These are phyloP conservation scores for Morphnarchus princeps DNA, from an alignment of 2,113 vertebrate species.

Conservation along the genomic window DNA sequence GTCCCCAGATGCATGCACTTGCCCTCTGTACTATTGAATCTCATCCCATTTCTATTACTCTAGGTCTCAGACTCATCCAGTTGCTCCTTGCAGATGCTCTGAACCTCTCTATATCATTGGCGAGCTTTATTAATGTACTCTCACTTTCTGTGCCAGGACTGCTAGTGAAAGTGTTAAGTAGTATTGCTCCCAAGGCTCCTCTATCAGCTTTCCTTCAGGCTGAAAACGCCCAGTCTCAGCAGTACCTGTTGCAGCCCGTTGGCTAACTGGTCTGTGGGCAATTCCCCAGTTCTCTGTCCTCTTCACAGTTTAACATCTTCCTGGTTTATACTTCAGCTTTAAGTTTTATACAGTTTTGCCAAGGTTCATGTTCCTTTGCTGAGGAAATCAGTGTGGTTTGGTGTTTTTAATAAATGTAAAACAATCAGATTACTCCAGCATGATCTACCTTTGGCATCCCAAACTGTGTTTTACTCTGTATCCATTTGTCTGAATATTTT, in stretches of 20 bases:
- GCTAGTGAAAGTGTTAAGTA: neutral
- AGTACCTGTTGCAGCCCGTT: neutral
- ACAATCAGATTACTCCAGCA: neutral
- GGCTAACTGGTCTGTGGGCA: neutral
- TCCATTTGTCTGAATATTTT: neutral
- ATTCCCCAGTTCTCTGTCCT: neutral
- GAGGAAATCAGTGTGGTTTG: neutral
- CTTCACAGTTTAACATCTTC: neutral
- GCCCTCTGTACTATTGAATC: neutral
- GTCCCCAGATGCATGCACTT: neutral
- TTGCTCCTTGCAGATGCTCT: neutral
- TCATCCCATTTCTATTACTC: neutral
- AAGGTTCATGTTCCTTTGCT: neutral
- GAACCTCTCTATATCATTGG: neutral
- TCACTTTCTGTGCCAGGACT: neutral
- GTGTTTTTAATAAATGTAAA: neutral
- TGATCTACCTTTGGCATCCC: neutral
- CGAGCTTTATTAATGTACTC: neutral
- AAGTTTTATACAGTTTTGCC: neutral
- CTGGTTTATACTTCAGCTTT: neutral
- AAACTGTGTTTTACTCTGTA: neutral
- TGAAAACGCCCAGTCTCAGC: neutral
- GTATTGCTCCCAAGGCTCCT: neutral
- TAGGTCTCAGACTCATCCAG: neutral
- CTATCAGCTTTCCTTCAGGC: neutral